Evolutionary conservation across 2,888 invertebrate genomes (phyloP).

Genomic region (Lydus trimaculatus): DNA sequence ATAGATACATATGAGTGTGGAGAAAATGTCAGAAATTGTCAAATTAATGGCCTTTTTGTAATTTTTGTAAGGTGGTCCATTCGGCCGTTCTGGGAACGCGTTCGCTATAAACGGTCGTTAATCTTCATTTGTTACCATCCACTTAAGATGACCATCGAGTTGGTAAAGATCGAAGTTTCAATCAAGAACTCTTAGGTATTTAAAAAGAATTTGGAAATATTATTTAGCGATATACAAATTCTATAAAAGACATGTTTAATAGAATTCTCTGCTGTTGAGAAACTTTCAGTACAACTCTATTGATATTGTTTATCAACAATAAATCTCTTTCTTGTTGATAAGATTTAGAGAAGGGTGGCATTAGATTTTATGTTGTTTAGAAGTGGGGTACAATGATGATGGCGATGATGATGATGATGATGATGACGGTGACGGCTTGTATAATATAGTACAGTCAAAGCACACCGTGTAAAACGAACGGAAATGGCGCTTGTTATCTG

Average conservation of each 20-base stretch:
- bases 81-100: conserved; percentile 22
- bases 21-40: conserved; percentile 43
- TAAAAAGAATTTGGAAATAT: too few relatives aligned
- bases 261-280: too few relatives aligned
- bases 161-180: background rate
- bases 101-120: conserved; percentile 37
- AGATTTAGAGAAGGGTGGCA: background rate
- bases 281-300: background rate
- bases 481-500: conserved; percentile 59
- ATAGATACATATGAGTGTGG: conserved; percentile 10
- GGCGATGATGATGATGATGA: background rate
- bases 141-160: conserved; percentile 35
- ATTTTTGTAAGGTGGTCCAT: conserved; percentile 11
- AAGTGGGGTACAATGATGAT: background rate
- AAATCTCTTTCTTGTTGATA: background rate
- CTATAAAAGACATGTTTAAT: too few relatives aligned
- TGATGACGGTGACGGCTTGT: background rate
- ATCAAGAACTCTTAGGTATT: background rate
- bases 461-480: conserved; percentile 55
- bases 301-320: background rate
- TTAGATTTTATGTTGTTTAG: background rate
- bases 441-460: background rate
- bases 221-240: too few relatives aligned
- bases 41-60: conserved; percentile 28
- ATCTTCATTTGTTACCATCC: conserved; percentile 52